These are phyloP conservation scores for Eudyptes chrysolophus DNA, from an alignment of 2,113 vertebrate genomes.

Conservation along the genomic window DNA sequence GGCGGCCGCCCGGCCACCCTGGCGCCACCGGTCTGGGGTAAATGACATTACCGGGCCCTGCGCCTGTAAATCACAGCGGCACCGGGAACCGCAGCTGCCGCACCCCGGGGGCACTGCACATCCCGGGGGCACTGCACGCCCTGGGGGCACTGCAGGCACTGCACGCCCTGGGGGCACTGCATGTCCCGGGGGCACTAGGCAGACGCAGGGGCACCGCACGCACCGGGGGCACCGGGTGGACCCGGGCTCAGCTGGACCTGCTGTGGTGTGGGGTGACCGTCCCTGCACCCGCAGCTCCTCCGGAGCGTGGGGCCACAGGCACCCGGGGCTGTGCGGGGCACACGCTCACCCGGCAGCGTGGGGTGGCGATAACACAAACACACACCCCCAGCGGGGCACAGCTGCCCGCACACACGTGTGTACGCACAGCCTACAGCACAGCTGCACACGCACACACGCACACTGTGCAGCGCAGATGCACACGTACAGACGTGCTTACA, in stretches of 20 bases:
- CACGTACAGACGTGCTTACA: too few species aligned
- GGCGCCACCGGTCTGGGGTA: conserved; percentile 59
- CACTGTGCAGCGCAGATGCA: fast-evolving
- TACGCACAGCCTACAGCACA: not conserved
- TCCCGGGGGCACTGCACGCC: not conserved
- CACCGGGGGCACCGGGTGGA: not conserved
- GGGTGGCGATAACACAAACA: too few species aligned
- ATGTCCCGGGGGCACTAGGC: not conserved
- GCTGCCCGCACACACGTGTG: not conserved
- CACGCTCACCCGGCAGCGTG: not conserved
- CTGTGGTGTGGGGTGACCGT: fast-evolving
- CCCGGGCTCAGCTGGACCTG: too few species aligned
- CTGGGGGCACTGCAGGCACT: not conserved
- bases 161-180: not conserved
- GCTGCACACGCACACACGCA: not conserved
- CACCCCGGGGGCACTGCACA: not conserved
- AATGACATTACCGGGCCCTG: conserved; percentile 58
- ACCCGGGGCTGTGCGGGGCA: fast-evolving
- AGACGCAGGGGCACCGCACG: too few species aligned
- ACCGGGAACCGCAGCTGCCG: conserved; percentile 36
- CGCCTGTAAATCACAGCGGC: conserved; percentile 40
- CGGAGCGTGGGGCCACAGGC: not conserved
- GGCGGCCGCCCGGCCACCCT: not conserved
- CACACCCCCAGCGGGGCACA: too few species aligned
- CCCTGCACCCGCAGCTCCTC: not conserved